Evolutionary conservation across 1,140 invertebrate species (phyloP).

Genomic region (Drosophila albomicans): DNA sequence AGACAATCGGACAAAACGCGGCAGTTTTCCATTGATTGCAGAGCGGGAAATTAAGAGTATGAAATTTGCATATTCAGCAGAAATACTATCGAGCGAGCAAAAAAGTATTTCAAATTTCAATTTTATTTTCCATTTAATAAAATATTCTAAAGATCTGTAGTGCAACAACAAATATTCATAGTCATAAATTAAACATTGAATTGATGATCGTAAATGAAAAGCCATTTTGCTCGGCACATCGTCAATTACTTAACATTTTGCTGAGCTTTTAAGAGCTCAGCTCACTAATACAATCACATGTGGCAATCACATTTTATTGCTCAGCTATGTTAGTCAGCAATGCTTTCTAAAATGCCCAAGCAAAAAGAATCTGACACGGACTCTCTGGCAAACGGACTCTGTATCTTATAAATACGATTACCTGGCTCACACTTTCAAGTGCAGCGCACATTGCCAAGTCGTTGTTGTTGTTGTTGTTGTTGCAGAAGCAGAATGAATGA

Average conservation of each 20-base stretch:
- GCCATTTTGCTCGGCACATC: background rate
- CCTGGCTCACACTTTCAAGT: conserved; percentile 46
- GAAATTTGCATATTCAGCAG: conserved; percentile 13
- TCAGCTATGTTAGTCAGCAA: background rate
- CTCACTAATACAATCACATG: conserved; percentile 19
- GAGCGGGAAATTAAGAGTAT: conserved; percentile 25
- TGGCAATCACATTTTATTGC: conserved; percentile 41
- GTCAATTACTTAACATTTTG: conserved; percentile 3
- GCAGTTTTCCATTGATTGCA: conserved; percentile 34
- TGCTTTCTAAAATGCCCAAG: conserved; percentile 58
- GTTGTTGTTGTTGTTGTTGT: conserved; percentile 1
- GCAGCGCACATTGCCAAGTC: conserved; percentile 14
- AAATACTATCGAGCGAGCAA: background rate
- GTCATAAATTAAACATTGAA: too few species aligned
- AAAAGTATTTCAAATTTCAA: background rate
- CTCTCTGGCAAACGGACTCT: conserved; percentile 40
- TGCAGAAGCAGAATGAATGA: conserved; percentile 28
- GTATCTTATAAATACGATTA: conserved; percentile 80
- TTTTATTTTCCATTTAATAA: background rate
- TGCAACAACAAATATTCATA: too few species aligned
- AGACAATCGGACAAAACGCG: background rate
- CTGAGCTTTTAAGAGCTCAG: conserved; percentile 40
- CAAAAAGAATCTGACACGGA: conserved; percentile 53
- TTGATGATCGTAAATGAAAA: background rate
- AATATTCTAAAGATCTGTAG: too few species aligned